Evolutionary conservation across 2,797 vertebrate species (phyloP).

Genomic region (Acrossocheilus fasciatus): DNA sequence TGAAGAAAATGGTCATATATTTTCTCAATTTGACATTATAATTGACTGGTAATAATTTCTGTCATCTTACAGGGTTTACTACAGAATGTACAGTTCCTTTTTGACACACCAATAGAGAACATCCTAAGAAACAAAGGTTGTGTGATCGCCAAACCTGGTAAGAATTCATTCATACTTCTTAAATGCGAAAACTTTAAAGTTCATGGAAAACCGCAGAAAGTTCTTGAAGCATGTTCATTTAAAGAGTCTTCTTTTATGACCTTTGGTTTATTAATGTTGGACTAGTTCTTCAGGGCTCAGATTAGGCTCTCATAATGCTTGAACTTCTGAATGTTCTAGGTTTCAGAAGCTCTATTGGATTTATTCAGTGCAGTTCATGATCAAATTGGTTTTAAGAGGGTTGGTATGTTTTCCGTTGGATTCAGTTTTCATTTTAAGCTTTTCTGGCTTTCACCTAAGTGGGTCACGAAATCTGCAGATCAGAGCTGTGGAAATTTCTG

Average conservation of each 20-base stretch:
- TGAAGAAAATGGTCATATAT: neutral
- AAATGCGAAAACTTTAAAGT: neutral
- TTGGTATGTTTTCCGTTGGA: conserved; percentile 57
- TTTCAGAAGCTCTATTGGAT: conserved; percentile 13
- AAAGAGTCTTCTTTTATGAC: neutral
- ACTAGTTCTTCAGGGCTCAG: neutral
- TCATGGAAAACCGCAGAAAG: neutral
- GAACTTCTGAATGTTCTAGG: conserved; percentile 10
- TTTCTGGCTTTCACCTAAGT: conserved; percentile 61
- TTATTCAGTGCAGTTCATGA: conserved; percentile 6
- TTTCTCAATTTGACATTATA: neutral
- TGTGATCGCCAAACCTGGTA: conserved; percentile 86
- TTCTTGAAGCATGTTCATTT: neutral
- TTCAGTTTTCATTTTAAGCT: conserved; percentile 51
- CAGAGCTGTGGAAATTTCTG: conserved; percentile 68
- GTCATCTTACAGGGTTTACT: conserved; percentile 86
- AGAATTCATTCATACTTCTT: conserved; percentile 51
- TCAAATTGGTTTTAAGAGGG: conserved; percentile 43
- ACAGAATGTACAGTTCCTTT: conserved; percentile 90
- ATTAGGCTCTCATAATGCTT: neutral
- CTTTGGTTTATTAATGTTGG: neutral
- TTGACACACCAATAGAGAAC: conserved; percentile 89
- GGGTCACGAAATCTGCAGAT: conserved; percentile 64
- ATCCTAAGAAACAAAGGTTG: conserved; percentile 90
- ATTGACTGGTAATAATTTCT: conserved; percentile 23